Conservation (phyloP, 2,797 vertebrate genomes). For the Sylvilagus floridanus region DNA sequence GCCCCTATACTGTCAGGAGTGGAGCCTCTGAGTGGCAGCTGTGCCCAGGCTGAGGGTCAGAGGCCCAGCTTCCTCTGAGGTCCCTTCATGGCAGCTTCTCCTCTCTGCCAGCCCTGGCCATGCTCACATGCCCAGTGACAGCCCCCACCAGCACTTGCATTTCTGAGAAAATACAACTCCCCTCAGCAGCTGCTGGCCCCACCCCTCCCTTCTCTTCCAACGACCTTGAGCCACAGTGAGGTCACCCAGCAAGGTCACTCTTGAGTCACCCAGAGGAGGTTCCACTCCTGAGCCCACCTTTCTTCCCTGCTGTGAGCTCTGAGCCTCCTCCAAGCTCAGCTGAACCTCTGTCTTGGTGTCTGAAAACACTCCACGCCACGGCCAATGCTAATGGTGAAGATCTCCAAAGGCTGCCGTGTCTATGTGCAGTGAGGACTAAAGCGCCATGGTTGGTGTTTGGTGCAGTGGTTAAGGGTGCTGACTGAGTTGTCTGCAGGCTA, state of each 20-base stretch:
- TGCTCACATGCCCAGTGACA: background rate
- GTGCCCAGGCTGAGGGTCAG: background rate
- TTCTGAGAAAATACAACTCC: slow-evolving; percentile 45
- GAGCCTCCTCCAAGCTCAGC: background rate
- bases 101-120: background rate
- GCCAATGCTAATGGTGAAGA: background rate
- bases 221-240: slow-evolving; percentile 56
- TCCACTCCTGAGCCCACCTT: background rate
- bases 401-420: background rate
- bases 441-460: too few relatives aligned
- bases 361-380: background rate
- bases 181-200: background rate
- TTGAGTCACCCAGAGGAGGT: background rate
- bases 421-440: background rate
- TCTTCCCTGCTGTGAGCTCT: background rate
- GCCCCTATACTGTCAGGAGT: too few relatives aligned
- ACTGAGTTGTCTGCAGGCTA: too few relatives aligned
- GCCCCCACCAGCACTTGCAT: background rate
- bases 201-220: background rate
- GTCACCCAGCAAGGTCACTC: background rate
- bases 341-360: background rate
- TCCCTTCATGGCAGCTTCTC: background rate
- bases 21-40: background rate
- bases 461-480: too few relatives aligned
- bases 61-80: too few relatives aligned